phyloP scores from a whole-genome alignment of 2,113 vertebrate genomes.

The Hiodon alosoides region DNA sequence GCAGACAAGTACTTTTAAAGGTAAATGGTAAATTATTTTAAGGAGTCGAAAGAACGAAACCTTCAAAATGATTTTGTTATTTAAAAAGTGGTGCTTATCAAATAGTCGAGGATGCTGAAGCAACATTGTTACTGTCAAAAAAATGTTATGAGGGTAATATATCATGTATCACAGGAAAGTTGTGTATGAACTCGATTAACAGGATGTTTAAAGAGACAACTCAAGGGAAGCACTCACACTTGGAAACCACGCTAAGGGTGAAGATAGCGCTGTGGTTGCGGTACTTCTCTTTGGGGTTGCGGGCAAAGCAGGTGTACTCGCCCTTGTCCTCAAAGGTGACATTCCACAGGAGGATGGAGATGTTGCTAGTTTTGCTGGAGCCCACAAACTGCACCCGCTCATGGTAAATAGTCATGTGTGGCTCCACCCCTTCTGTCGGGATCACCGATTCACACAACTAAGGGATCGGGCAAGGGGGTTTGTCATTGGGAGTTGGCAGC shows the following conservation, averaged over 20 bases:
- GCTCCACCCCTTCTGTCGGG: constrained; percentile 56
- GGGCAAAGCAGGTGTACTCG: constrained; percentile 79
- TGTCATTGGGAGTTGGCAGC: background rate
- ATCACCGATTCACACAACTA: constrained; percentile 66
- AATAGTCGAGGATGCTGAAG: no score
- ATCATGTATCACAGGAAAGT: background rate
- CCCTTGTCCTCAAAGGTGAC: constrained; percentile 85
- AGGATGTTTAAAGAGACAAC: background rate
- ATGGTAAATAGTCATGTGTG: constrained; percentile 41
- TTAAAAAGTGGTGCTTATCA: no score
- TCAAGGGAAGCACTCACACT: constrained; percentile 64
- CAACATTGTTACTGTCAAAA: background rate
- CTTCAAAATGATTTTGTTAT: no score
- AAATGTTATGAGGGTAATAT: no score
- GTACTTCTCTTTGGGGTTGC: constrained; percentile 78
- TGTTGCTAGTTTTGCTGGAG: constrained; percentile 69
- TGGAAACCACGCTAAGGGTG: constrained; percentile 75
- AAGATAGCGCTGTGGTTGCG: constrained; percentile 71
- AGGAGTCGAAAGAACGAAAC: no score
- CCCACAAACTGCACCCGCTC: constrained; percentile 74
- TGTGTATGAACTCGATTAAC: background rate
- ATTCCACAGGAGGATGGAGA: constrained; percentile 76
- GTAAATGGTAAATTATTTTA: no score
- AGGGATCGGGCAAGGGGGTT: background rate
- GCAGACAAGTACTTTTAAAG: no score